These are phyloP conservation scores for Poecilia latipinna DNA, from an alignment of 2,113 vertebrate species.

Conservation along the genomic window DNA sequence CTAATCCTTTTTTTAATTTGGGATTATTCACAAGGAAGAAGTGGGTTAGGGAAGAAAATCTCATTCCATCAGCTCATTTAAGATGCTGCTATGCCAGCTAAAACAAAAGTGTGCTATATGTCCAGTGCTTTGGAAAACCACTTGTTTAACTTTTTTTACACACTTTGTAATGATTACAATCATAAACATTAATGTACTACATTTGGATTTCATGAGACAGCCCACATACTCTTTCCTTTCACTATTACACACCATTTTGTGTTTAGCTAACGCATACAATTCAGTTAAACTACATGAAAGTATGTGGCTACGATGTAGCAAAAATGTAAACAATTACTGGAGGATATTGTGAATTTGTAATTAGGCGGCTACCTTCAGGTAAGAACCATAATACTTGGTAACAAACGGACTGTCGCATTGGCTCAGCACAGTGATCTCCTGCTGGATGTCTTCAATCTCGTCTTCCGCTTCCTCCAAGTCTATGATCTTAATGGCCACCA, in stretches of 20 bases:
- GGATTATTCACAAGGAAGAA: slow-evolving; percentile 41
- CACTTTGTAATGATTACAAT: no score
- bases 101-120: background rate
- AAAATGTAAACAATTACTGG: no score
- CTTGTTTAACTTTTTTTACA: no score
- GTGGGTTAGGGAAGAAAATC: slow-evolving; percentile 21
- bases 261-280: background rate
- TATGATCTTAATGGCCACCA: slow-evolving; percentile 98
- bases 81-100: slow-evolving; percentile 4
- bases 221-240: background rate
- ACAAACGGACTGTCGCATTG: slow-evolving; percentile 98
- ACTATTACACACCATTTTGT: background rate
- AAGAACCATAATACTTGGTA: slow-evolving; percentile 98
- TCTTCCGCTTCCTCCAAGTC: slow-evolving; percentile 99
- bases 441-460: slow-evolving; percentile 98
- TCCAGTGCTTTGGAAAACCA: no score
- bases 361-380: slow-evolving; percentile 89
- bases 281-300: background rate
- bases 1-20: slow-evolving; percentile 54
- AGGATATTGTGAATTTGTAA: no score
- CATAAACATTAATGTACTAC: no score
- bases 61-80: background rate
- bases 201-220: no score
- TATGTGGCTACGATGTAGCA: no score
- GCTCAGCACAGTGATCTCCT: slow-evolving; percentile 98